These are phyloP conservation scores for Burhinus oedicnemus DNA, from an alignment of 2,113 vertebrate species.

Conservation along the genomic window DNA sequence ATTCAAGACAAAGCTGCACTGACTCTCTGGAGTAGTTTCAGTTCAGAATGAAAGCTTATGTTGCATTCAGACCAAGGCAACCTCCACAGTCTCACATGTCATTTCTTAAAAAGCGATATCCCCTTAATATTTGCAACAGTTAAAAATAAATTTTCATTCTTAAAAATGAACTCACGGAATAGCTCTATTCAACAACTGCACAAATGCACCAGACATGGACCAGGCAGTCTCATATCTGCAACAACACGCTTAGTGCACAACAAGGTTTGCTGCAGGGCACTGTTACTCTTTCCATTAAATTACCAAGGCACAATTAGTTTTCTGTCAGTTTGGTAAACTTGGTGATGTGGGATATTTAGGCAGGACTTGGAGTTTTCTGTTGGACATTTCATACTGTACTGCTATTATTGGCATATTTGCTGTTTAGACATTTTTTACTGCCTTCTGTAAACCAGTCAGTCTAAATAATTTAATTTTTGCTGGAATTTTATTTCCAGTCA, in stretches of 20 bases:
- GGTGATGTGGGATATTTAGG: not conserved
- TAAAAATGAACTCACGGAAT: not conserved
- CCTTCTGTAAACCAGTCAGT: not conserved
- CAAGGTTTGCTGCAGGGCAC: not conserved
- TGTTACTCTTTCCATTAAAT: not conserved
- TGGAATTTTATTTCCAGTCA: slow-evolving; percentile 3
- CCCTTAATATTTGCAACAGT: not conserved
- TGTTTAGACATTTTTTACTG: not conserved
- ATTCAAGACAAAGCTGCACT: not conserved
- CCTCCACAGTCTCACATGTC: not conserved
- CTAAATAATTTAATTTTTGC: not conserved
- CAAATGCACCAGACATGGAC: not conserved
- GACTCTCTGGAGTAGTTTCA: not conserved
- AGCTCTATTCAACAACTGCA: not conserved
- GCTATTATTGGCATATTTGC: not conserved
- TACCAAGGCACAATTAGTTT: not conserved
- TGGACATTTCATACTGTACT: not conserved
- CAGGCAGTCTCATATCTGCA: not conserved
- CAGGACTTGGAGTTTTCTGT: not conserved
- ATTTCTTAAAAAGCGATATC: not conserved
- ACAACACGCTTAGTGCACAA: not conserved
- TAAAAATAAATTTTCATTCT: not conserved
- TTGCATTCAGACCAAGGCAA: not conserved
- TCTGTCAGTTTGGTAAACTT: not conserved
- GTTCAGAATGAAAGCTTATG: not conserved